Base-by-base conservation (phyloP, 2,797 vertebrate species). In the Gymnothorax javanicus region DNA sequence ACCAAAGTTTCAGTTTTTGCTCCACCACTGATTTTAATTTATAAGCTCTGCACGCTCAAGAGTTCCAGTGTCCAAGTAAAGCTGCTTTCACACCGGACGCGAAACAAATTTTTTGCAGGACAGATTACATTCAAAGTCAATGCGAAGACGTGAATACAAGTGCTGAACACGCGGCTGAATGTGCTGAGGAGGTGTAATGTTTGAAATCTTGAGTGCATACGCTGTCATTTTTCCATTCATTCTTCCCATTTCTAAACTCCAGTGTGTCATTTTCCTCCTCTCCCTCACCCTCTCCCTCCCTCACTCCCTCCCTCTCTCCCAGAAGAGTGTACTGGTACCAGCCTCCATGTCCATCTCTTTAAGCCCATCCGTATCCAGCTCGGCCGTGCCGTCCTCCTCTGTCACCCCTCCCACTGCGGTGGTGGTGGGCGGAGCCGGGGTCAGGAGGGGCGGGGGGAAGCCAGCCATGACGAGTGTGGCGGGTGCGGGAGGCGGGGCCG, bases 241-340 rank as follows among this genome's bases (percentile, higher is more conserved):
- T 86, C 58, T 23, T 56, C 25, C 27, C 11, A 3, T 71, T 25
- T 71, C 27, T 85, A 57, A 20, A 71, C 77, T 50, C n/a, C 43
- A 2, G 62, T 60, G 20, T 43, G 50, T 85, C 64, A 60, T 82
- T 67, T 43, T 15, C 27, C 79, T 8, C 67, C 2, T 67, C 60
- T 17, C 73, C n/a, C 9, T 50, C 56, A 15, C 25, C 56, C 12
- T 57, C 27, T 62, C 12, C 82, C 64, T 77, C 75, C n/a, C 7
- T 82, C 20, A 27, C n/a, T 56, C 43, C 25, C 77, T 59, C 88
- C 77, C 58, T 86, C 67, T 82, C 87, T 8, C 88, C 85, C 91
- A 94, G 87, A 92, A 96, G 95, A 95, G 94, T 15, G 95, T 96
- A 43, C 90, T 96, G 71, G 95, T 95, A 2, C 95, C 95, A 0